Evolutionary conservation across 2,888 invertebrate genomes (phyloP).

Genomic region (Ormia ochracea): DNA sequence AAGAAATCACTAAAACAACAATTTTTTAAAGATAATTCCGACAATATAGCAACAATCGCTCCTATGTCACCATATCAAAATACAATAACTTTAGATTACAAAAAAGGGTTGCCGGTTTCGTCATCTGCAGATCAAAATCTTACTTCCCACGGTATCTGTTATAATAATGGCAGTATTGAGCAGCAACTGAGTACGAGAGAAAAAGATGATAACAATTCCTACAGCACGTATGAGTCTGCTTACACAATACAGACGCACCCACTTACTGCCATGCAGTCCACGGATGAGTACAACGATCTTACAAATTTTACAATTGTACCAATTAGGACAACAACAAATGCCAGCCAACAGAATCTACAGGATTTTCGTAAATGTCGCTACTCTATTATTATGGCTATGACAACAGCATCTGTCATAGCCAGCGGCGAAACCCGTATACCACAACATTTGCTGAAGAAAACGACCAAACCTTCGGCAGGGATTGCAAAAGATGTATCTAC

Average conservation of each 20-base stretch:
- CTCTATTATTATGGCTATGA: slow-evolving; percentile 72
- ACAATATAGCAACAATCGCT: slow-evolving; percentile 57
- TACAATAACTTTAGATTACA: slow-evolving; percentile 49
- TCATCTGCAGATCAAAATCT: slow-evolving; percentile 44
- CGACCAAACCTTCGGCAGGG: not conserved
- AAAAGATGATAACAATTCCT: slow-evolving; percentile 29
- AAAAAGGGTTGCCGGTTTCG: slow-evolving; percentile 62
- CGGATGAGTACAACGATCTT: slow-evolving; percentile 79
- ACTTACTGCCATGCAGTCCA: slow-evolving; percentile 70
- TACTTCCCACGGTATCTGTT: slow-evolving; percentile 50
- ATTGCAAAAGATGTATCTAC: not conserved
- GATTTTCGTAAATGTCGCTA: slow-evolving; percentile 65
- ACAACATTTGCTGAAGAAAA: slow-evolving; percentile 59
- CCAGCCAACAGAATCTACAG: slow-evolving; percentile 51
- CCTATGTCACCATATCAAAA: slow-evolving; percentile 50
- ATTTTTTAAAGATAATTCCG: slow-evolving; percentile 65
- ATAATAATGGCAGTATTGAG: slow-evolving; percentile 25
- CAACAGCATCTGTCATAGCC: slow-evolving; percentile 73
- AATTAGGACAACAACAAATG: slow-evolving; percentile 60
- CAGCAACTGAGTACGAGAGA: not conserved
- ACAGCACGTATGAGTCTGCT: slow-evolving; percentile 6
- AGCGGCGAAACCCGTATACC: slow-evolving; percentile 72
- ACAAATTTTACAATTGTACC: slow-evolving; percentile 77
- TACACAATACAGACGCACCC: slow-evolving; percentile 64
- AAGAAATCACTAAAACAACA: slow-evolving; percentile 56